Conservation (phyloP, 1,140 invertebrate genomes). For the Drosophila fuyamai region DNA sequence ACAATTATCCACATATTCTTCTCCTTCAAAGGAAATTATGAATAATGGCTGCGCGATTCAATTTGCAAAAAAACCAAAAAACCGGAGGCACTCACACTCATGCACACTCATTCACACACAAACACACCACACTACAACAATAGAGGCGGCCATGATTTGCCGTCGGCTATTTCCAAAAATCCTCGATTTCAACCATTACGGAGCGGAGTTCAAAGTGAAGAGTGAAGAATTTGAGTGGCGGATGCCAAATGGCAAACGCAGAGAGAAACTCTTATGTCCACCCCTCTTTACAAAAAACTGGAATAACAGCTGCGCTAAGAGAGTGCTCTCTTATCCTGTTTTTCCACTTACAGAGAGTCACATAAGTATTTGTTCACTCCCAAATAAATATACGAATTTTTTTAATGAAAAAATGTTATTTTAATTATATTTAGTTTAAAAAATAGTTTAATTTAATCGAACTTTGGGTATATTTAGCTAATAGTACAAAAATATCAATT, state of each 20-base stretch:
- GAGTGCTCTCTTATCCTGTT: slow-evolving; percentile 49
- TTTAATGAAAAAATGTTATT: no score
- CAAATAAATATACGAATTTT: no score
- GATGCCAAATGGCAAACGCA: slow-evolving; percentile 56
- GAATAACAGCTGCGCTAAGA: slow-evolving; percentile 47
- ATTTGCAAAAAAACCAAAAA: slow-evolving; percentile 66
- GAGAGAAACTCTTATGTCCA: no score
- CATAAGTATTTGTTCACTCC: no score
- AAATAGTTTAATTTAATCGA: no score
- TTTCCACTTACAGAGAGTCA: neutral
- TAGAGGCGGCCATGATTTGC: slow-evolving; percentile 76
- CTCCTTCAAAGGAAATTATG: slow-evolving; percentile 52
- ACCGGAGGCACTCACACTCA: slow-evolving; percentile 28
- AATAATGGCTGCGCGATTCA: slow-evolving; percentile 76
- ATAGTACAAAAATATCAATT: no score
- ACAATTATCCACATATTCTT: slow-evolving; percentile 1
- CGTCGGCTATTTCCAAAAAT: slow-evolving; percentile 59
- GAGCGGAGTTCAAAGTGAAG: slow-evolving; percentile 28
- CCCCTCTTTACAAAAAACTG: neutral
- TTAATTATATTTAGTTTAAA: no score
- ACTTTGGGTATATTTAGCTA: no score
- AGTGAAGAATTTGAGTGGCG: slow-evolving; percentile 65
- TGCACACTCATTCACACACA: slow-evolving; percentile 4
- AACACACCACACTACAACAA: slow-evolving; percentile 52
- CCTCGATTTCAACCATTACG: slow-evolving; percentile 51